phyloP scores from a whole-genome alignment of 2,888 invertebrate species.

The Gryllus longicercus region DNA sequence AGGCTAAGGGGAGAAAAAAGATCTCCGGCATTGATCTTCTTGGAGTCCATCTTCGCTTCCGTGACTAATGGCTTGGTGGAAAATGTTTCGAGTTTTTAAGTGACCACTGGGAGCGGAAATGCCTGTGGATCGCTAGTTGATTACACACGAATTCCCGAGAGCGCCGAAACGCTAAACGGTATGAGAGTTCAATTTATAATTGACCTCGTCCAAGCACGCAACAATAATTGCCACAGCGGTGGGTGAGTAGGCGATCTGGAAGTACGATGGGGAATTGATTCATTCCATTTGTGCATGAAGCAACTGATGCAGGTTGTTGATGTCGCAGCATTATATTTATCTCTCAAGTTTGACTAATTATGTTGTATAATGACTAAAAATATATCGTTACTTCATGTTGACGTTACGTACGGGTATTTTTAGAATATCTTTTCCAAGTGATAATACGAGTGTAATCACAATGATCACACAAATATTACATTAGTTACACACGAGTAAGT shows the following conservation, averaged over 20 bases:
- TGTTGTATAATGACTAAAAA: too few species aligned
- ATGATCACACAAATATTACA: too few species aligned
- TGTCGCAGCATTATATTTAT: too few species aligned
- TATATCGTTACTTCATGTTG: too few species aligned
- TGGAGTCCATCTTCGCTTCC: neutral
- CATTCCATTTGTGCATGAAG: neutral
- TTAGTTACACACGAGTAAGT: too few species aligned
- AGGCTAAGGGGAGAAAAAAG: neutral
- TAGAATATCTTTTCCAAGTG: too few species aligned
- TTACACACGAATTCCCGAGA: neutral
- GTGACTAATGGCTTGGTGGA: neutral
- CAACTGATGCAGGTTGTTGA: neutral
- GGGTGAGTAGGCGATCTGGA: neutral
- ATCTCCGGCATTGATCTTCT: neutral
- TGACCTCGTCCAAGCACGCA: slow-evolving; percentile 11
- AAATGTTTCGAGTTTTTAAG: neutral
- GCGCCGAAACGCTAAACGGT: slow-evolving; percentile 9
- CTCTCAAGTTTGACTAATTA: too few species aligned
- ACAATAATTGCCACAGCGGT: neutral
- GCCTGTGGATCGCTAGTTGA: neutral
- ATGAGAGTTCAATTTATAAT: neutral
- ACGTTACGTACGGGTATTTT: too few species aligned
- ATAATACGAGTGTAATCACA: too few species aligned
- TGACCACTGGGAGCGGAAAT: neutral
- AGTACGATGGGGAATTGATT: neutral